Percentiles rank a stretch among this genome's conserved stretches.
These are phyloP conservation scores for Rachycentron canadum DNA, from an alignment of 2,797 vertebrate genomes.

Conservation along the genomic window DNA sequence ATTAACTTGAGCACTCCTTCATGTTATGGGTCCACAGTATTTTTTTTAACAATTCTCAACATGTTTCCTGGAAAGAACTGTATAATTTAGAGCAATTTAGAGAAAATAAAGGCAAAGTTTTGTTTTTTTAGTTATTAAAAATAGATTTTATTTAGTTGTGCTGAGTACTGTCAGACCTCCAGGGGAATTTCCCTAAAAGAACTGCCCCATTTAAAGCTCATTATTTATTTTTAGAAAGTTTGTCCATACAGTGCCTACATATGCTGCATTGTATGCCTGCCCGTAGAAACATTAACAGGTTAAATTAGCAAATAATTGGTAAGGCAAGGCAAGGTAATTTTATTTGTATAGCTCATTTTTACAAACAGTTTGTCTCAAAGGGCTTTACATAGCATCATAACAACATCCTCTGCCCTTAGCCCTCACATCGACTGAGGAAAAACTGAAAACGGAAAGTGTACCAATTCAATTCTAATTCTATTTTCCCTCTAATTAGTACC, in stretches of 20 bases:
- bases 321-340: no score
- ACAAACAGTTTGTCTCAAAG: no score
- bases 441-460: not conserved
- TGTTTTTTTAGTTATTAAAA: not conserved
- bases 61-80: slow-evolving; percentile 4
- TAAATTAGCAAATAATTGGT: not conserved
- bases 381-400: no score
- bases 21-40: slow-evolving; percentile 1
- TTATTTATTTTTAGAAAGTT: not conserved
- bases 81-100: not conserved
- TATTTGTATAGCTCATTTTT: no score
- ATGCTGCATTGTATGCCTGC: not conserved
- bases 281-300: not conserved
- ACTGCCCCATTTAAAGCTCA: not conserved
- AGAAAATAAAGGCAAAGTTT: slow-evolving; percentile 10
- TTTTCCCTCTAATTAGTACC: not conserved
- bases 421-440: no score
- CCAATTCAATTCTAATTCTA: not conserved
- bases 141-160: not conserved
- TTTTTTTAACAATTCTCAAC: slow-evolving; percentile 2
- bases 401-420: no score
- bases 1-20: not conserved
- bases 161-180: not conserved
- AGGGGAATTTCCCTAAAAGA: not conserved
- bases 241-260: not conserved